phyloP scores from a whole-genome alignment of 1,140 invertebrate genomes.

The Mya arenaria region DNA sequence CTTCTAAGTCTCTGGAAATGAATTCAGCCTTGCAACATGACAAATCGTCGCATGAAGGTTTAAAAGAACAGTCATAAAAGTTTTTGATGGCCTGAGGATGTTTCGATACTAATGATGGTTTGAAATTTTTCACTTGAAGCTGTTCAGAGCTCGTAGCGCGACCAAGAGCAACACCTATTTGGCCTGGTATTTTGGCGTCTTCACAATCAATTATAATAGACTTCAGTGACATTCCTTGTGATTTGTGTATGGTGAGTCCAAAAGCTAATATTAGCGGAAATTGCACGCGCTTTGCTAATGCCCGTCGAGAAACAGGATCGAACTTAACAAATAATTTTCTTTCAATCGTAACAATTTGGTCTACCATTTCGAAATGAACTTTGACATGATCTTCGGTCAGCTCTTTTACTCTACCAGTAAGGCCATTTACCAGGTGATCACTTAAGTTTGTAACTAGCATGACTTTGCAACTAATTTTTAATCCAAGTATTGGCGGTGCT shows the following conservation, averaged over 20 bases:
- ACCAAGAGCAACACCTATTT: slow-evolving; percentile 9
- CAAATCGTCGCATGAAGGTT: neutral
- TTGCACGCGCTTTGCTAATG: neutral
- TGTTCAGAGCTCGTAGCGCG: neutral
- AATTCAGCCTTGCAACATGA: neutral
- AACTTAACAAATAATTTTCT: neutral
- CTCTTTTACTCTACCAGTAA: neutral
- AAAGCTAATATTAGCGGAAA: neutral
- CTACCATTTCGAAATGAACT: too few relatives aligned
- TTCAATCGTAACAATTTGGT: neutral
- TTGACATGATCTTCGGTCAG: neutral
- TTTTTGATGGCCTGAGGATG: neutral
- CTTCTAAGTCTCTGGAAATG: neutral
- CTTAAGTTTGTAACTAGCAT: neutral
- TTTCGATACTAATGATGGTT: neutral
- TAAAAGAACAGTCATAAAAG: neutral
- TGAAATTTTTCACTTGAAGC: neutral
- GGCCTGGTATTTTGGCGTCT: neutral
- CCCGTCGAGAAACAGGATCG: neutral
- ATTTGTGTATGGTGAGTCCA: slow-evolving; percentile 10
- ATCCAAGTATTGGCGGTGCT: neutral
- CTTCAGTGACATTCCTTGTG: neutral
- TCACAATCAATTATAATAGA: slow-evolving; percentile 1
- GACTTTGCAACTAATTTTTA: neutral
- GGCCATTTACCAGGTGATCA: neutral